Evolutionary conservation across 2,797 vertebrate species (phyloP).

Genomic region (Typhlichthys eigenmanni): DNA sequence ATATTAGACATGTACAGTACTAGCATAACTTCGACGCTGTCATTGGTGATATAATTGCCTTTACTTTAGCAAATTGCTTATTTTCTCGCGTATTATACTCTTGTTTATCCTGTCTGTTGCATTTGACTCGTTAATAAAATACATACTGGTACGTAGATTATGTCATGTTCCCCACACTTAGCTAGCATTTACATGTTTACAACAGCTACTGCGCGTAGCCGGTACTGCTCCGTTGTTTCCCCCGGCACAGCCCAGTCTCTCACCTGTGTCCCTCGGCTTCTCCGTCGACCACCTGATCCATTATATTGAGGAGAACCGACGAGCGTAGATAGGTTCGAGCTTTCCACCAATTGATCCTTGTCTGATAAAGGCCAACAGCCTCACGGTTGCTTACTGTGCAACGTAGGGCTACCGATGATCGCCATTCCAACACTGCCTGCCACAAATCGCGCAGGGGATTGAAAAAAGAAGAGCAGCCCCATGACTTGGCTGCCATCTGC

Average conservation of each 20-base stretch:
- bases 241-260: slow-evolving; percentile 25
- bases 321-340: slow-evolving; percentile 44
- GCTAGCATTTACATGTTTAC: neutral
- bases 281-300: slow-evolving; percentile 68
- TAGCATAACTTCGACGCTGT: neutral
- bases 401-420: slow-evolving; percentile 33
- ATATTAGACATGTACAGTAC: neutral
- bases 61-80: no score
- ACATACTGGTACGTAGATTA: no score
- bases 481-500: slow-evolving; percentile 27
- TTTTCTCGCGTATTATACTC: neutral
- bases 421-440: slow-evolving; percentile 46
- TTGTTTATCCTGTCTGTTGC: neutral
- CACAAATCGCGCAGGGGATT: slow-evolving; percentile 17
- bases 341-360: slow-evolving; percentile 11
- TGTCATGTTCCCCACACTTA: neutral
- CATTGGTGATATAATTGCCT: no score
- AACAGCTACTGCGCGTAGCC: neutral
- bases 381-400: neutral
- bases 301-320: slow-evolving; percentile 48
- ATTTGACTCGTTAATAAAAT: neutral
- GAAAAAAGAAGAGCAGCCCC: slow-evolving; percentile 56
- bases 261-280: slow-evolving; percentile 74
- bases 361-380: neutral
- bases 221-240: neutral